Evolutionary conservation across 2,797 vertebrate genomes (phyloP), one percentile per base, ranked within the genome.

Genomic region (Cyclopterus lumpus): DNA sequence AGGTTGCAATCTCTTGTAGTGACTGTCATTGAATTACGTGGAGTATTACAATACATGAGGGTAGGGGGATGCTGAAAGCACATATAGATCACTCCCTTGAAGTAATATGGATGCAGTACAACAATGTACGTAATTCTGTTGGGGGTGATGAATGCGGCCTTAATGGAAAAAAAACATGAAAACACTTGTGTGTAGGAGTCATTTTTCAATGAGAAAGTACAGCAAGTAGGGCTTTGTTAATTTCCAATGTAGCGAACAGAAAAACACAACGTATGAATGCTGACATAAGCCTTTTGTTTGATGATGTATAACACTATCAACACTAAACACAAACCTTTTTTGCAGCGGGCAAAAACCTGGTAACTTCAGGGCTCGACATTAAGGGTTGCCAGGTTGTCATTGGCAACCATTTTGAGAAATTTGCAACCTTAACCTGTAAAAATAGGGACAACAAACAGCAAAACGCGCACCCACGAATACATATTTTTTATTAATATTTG

Each of bases 41-140:
- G 72, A 74, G 64, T 73, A 34, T 73, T 77, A 78, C 14, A 54
- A 46, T 32, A 71, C 42, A 53, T 0, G 49, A 70, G 79, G 53
- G 59, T n/a, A 75, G 49, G 81, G 79, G 38, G 65, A 66, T 74
- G 74, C 77, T 89, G 79, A 86, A 86, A 90, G 90, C 91, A 90
- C 90, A 85, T 32, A 76, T 75, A 78, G 75, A 82, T 81, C 86
- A 59, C 89, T 84, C 86, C 89, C 73, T 59, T 42, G 62, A 67
- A 55, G 62, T 71, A 24, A 73, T 30, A 71, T 58, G 60, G 81
- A 84, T 70, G 76, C 76, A 81, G 71, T 81, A 54, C 67, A 82
- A 53, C 68, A 26, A 69, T 77, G 58, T 77, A 62, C 6, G 28
- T 75, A 32, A 51, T 80, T 81, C 60, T 71, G 79, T 74, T 53